phyloP scores from a whole-genome alignment of 2,888 invertebrate species.

The Lochmaea crataegi region DNA sequence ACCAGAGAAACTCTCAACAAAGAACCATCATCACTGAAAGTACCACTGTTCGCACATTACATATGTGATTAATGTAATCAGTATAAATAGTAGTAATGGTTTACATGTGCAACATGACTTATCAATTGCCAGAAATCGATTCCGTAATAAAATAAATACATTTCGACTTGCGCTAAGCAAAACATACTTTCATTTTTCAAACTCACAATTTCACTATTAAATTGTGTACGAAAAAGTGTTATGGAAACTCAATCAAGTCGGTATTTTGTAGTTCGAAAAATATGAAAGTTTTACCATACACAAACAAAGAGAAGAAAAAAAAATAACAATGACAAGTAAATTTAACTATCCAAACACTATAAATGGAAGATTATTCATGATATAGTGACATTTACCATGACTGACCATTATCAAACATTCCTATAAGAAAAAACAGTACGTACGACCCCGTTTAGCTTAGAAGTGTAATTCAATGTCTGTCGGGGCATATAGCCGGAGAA shows the following conservation, averaged over 20 bases:
- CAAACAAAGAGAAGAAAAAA: slow-evolving; percentile 39
- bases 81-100: slow-evolving; percentile 65
- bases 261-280: slow-evolving; percentile 5
- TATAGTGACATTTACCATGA: background rate
- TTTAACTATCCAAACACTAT: slow-evolving; percentile 19
- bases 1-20: slow-evolving; percentile 24
- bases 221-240: background rate
- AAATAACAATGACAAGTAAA: slow-evolving; percentile 29
- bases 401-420: background rate
- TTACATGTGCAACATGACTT: slow-evolving; percentile 69
- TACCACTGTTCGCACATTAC: slow-evolving; percentile 54
- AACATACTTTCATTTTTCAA: background rate
- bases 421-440: background rate
- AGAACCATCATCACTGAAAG: slow-evolving; percentile 20
- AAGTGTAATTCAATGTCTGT: too few species aligned
- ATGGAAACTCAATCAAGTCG: background rate
- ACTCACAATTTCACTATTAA: background rate
- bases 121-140: slow-evolving; percentile 60
- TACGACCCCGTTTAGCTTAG: too few species aligned
- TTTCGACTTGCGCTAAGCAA: slow-evolving; percentile 21
- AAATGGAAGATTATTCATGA: slow-evolving; percentile 16
- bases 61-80: slow-evolving; percentile 70
- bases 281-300: slow-evolving; percentile 39
- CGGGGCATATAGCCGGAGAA: too few species aligned
- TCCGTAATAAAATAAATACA: slow-evolving; percentile 52